These are phyloP conservation scores for Botia kubotai DNA, from an alignment of 2,797 vertebrate species.

Conservation along the genomic window DNA sequence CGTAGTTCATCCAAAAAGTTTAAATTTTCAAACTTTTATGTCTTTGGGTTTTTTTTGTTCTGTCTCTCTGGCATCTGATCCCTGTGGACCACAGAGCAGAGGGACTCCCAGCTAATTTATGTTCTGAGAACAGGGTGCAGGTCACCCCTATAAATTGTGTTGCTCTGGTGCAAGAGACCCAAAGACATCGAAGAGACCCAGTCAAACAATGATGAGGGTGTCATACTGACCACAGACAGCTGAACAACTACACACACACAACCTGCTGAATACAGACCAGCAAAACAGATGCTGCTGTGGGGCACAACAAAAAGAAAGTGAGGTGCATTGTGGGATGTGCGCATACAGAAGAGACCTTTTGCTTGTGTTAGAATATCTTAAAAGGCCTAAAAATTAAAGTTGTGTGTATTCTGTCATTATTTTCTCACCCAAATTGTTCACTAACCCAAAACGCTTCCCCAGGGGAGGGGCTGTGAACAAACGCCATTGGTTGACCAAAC, in stretches of 20 bases:
- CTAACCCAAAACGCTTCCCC: too few relatives aligned
- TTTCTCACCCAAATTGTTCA: too few relatives aligned
- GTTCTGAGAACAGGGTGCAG: slow-evolving; percentile 75
- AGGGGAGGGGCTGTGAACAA: too few relatives aligned
- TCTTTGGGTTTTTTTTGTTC: background rate
- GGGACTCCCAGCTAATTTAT: slow-evolving; percentile 74
- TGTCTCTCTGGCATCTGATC: slow-evolving; percentile 14
- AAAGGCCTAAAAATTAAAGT: background rate
- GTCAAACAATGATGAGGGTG: slow-evolving; percentile 49
- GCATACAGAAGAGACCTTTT: background rate
- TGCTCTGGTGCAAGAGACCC: slow-evolving; percentile 11
- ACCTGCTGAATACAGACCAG: background rate
- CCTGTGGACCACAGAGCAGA: slow-evolving; percentile 58
- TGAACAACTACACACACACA: slow-evolving; percentile 47
- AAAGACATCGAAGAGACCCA: background rate
- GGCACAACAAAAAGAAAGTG: background rate
- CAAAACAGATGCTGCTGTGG: slow-evolving; percentile 38
- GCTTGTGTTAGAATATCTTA: background rate
- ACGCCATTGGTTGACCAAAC: too few relatives aligned
- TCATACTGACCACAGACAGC: slow-evolving; percentile 37
- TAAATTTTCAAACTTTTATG: too few relatives aligned
- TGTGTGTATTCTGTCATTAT: too few relatives aligned
- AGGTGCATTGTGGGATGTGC: background rate
- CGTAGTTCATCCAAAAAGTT: too few relatives aligned
- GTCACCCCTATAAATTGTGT: slow-evolving; percentile 46